Conservation (phyloP, 2,113 vertebrate genomes). For the Cavia porcellus region DNA sequence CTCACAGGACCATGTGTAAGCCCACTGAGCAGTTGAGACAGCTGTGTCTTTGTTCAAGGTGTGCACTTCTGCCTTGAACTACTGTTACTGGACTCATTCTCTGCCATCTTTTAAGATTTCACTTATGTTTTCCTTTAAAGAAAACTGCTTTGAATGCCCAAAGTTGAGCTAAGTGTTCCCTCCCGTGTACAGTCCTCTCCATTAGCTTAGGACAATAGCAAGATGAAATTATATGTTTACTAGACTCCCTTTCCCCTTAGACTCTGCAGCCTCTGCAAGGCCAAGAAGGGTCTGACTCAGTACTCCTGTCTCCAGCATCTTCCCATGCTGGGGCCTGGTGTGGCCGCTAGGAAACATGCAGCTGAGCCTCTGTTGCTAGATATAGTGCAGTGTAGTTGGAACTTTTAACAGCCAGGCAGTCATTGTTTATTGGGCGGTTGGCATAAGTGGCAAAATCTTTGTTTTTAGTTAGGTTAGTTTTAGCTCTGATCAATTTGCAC, state of each 20-base stretch:
- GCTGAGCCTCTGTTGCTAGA: too few relatives aligned
- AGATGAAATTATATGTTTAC: not conserved
- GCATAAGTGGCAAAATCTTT: not conserved
- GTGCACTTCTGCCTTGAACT: not conserved
- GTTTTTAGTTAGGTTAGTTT: not conserved
- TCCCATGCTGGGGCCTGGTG: accelerated
- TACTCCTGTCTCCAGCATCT: not conserved
- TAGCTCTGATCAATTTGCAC: not conserved
- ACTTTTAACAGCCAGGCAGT: not conserved
- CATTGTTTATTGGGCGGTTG: not conserved
- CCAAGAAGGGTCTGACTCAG: not conserved
- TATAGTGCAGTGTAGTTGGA: accelerated
- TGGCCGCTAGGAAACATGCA: not conserved
- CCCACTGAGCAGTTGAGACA: not conserved
- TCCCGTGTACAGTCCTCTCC: not conserved
- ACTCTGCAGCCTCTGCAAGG: not conserved
- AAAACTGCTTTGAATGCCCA: not conserved
- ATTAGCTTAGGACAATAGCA: not conserved
- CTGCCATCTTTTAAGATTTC: not conserved
- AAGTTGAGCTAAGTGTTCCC: not conserved
- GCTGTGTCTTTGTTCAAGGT: not conserved
- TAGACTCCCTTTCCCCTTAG: not conserved
- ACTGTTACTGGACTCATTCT: not conserved
- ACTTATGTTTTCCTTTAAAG: not conserved
- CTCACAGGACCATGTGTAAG: accelerated